Percentiles rank a stretch among this genome's conserved stretches.
These are phyloP conservation scores for Piezodorus guildinii DNA, from an alignment of 1,140 invertebrate species.

Conservation along the genomic window DNA sequence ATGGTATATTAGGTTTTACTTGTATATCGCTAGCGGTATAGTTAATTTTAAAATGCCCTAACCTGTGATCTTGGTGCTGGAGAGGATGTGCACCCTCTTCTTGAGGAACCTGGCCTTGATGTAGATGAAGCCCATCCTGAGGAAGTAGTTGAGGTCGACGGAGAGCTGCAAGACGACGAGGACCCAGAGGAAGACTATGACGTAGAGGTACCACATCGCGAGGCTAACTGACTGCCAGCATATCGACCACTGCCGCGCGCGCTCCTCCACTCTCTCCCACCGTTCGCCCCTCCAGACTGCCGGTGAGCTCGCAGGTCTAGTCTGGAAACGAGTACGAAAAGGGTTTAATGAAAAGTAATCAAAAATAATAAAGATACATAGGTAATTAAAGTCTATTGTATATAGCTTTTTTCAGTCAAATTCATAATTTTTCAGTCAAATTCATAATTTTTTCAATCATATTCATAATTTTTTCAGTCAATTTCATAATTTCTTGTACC, in stretches of 20 bases:
- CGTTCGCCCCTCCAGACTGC: background rate
- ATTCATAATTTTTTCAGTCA: no score
- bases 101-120: constrained; percentile 47
- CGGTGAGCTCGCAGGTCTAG: background rate
- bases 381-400: no score
- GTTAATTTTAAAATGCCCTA: constrained; percentile 25
- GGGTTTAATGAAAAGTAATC: no score
- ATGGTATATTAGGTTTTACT: no score
- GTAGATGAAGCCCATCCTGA: constrained; percentile 48
- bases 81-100: constrained; percentile 48
- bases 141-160: constrained; percentile 55
- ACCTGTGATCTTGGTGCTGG: constrained; percentile 51
- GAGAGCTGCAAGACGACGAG: constrained; percentile 41
- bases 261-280: background rate
- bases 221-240: background rate
- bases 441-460: no score
- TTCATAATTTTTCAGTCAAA: no score
- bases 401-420: no score
- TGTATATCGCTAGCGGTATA: no score
- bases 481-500: no score
- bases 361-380: no score
- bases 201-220: background rate
- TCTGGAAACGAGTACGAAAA: background rate
- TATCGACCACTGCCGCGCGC: constrained; percentile 2
- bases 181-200: constrained; percentile 34